phyloP scores from a whole-genome alignment of 2,113 vertebrate species.

The Cheilinus undulatus region DNA sequence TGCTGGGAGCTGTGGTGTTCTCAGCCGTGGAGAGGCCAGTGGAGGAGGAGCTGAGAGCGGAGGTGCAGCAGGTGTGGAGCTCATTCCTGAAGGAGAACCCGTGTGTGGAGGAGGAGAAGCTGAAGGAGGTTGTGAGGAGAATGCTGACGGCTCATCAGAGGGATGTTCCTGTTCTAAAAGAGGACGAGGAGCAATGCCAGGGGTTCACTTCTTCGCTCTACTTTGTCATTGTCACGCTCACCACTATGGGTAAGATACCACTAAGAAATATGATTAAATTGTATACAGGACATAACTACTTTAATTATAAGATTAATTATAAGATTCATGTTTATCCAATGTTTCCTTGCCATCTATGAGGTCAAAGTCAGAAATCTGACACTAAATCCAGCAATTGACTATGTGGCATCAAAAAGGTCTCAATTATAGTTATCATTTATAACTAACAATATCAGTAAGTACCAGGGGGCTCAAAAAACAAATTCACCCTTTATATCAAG shows the following conservation, averaged over 20 bases:
- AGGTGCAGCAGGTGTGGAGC: constrained; percentile 64
- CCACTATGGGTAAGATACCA: constrained; percentile 81
- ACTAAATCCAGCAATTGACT: too few relatives aligned
- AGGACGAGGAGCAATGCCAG: constrained; percentile 56
- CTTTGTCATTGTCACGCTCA: constrained; percentile 83
- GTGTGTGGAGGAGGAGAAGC: constrained; percentile 72
- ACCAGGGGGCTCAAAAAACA: too few relatives aligned
- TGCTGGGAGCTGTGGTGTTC: constrained; percentile 77
- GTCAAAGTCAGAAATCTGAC: too few relatives aligned
- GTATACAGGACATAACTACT: too few relatives aligned
- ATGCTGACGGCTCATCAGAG: constrained; percentile 65
- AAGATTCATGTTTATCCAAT: too few relatives aligned
- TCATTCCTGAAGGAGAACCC: constrained; percentile 72
- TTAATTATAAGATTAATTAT: too few relatives aligned
- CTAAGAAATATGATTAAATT: too few relatives aligned
- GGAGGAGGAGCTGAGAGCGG: constrained; percentile 63
- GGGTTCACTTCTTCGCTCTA: constrained; percentile 85
- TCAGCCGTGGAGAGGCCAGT: constrained; percentile 75
- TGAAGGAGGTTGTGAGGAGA: constrained; percentile 72
- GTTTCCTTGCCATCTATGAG: too few relatives aligned
- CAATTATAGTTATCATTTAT: too few relatives aligned
- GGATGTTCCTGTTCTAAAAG: constrained; percentile 69
- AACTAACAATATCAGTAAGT: too few relatives aligned
- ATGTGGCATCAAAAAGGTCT: too few relatives aligned
- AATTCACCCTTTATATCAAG: too few relatives aligned